Evolutionary conservation across 2,888 invertebrate genomes (phyloP).

Genomic region (Callimorpha dominula): DNA sequence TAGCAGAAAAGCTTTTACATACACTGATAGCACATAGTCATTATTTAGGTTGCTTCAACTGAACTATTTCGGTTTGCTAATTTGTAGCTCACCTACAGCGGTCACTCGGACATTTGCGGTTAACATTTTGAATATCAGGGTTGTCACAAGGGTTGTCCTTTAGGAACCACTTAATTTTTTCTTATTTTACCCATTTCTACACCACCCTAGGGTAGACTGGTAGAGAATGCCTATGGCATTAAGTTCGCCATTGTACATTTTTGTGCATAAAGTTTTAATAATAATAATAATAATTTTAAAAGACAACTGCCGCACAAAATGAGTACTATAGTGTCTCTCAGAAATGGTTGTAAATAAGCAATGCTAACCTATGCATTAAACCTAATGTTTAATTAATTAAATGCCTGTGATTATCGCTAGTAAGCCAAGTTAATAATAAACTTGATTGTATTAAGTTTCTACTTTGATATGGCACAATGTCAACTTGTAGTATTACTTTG

Average conservation of each 20-base stretch:
- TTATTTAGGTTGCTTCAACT: neutral
- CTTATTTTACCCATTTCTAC: too few species aligned
- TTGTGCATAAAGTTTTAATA: too few species aligned
- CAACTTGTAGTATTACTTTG: conserved; percentile 6
- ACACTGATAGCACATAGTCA: too few species aligned
- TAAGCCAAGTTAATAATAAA: conserved; percentile 3
- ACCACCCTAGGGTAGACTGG: too few species aligned
- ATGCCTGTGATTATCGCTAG: neutral
- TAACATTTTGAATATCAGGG: neutral
- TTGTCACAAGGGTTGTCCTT: neutral
- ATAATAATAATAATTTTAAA: too few species aligned
- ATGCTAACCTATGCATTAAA: neutral
- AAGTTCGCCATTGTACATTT: too few species aligned
- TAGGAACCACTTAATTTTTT: neutral
- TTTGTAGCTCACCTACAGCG: neutral
- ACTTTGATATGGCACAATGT: conserved; percentile 14
- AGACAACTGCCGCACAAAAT: neutral
- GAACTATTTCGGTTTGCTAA: neutral
- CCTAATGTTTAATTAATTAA: conserved; percentile 1
- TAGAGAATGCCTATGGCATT: too few species aligned
- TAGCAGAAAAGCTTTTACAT: too few species aligned
- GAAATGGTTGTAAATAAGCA: neutral
- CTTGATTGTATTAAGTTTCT: conserved; percentile 6
- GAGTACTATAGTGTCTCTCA: neutral
- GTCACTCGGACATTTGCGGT: neutral